Base-by-base conservation (phyloP, 30 jellyfish, hydroid and myxozoan species). In the Aurelia sp. region DNA sequence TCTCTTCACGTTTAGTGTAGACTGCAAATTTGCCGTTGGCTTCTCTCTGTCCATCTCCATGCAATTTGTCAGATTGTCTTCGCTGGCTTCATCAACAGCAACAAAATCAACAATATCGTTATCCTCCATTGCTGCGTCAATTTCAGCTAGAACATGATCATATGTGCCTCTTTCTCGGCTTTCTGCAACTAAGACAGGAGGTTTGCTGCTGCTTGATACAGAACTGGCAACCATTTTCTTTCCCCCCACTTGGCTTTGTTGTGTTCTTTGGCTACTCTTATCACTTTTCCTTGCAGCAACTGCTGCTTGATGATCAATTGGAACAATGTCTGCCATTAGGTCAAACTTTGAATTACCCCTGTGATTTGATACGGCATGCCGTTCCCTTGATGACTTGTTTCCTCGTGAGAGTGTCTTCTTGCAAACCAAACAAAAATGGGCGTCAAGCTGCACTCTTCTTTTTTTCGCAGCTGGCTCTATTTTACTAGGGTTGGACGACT, bases 401-500 rank as follows among this genome's bases (percentile, higher is more conserved):
- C 75, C 86, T 6, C 76, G 76, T 20, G 86, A 76, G 58, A 76
- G 53, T 55, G 86, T 76, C 63, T 76, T 76, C 72, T 53, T 63
- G 62, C 86, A 55, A 37, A 75, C 86, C 66, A 75, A 17, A 87
- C 67, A 58, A 11, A 58, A 58, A 11, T 58, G 67, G 16, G 6
- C 67, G 4, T 58, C 67, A 11, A 4, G 4, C 67, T 58, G 67
- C 67, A 58, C 16, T 58, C 16, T 58, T 58, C 67, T 58, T 58
- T 58, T 58, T 11, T 58, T 58, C 3, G 67, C 67, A 58, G 67
- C 67, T 20, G 67, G 67, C 67, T 58, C 67, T 53, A 53, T 53
- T 58, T 58, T 58, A 58, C 67, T 58, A 58, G 67, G 67, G 18
- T 58, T 11, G 16, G 67, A 20, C 3, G 30, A 58, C 67, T 58